A percentile compares a stretch with the other conserved stretches of the same genome.
Evolutionary conservation across 2,888 invertebrate genomes (phyloP).

Genomic region (Spodoptera exigua): DNA sequence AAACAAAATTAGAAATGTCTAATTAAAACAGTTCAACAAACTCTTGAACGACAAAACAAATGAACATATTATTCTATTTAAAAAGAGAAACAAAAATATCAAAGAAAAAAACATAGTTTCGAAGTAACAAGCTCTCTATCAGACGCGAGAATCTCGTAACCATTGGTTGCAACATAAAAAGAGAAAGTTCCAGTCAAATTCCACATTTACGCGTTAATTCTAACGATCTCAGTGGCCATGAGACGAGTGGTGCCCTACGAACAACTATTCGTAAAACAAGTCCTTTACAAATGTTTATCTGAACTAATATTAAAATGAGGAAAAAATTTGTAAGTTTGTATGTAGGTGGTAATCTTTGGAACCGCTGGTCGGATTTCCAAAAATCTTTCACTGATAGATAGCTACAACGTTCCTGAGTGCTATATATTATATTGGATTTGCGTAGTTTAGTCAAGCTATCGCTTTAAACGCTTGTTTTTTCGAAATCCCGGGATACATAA

Average conservation of each 20-base stretch:
- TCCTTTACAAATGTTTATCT: constrained; percentile 16
- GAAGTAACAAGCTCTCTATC: constrained; percentile 32
- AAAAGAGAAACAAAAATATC: constrained; percentile 10
- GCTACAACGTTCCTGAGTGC: no score
- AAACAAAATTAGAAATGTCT: no score
- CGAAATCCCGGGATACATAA: no score
- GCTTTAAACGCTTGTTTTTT: no score
- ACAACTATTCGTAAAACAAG: constrained; percentile 17
- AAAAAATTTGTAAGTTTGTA: no score
- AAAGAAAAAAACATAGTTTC: constrained; percentile 22
- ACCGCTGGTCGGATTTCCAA: no score
- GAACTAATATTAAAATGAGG: no score
- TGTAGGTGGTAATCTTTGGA: no score
- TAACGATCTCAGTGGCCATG: constrained; percentile 29
- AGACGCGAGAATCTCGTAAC: constrained; percentile 38
- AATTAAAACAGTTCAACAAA: no score
- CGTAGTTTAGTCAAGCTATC: no score
- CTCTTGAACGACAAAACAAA: neutral
- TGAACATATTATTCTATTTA: neutral
- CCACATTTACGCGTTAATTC: constrained; percentile 37
- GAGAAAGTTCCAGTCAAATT: constrained; percentile 59
- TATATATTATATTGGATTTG: no score
- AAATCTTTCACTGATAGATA: no score
- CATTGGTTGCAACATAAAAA: constrained; percentile 45
- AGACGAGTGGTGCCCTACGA: constrained; percentile 46